phyloP scores from a whole-genome alignment of 2,797 vertebrate species.

The Anguilla marmorata region DNA sequence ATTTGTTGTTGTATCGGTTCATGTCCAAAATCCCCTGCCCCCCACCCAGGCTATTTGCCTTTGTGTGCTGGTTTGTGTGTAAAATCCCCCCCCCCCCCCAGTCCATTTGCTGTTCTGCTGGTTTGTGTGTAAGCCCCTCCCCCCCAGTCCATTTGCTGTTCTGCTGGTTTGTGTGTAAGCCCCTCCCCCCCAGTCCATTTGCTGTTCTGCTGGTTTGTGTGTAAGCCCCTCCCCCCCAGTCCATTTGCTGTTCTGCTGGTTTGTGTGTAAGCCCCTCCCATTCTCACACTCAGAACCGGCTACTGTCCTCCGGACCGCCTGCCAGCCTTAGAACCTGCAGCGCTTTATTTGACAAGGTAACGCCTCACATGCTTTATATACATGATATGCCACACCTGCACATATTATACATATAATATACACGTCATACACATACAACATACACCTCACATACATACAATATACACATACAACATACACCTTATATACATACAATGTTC shows the following conservation, averaged over 20 bases:
- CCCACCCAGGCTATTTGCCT: slow-evolving; percentile 51
- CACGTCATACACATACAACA: background rate
- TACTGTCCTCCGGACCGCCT: slow-evolving; percentile 81
- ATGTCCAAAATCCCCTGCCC: slow-evolving; percentile 51
- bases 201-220: too few species aligned
- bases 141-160: slow-evolving; percentile 54
- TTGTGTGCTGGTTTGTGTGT: slow-evolving; percentile 37
- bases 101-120: too few species aligned
- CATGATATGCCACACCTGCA: background rate
- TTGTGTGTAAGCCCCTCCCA: slow-evolving; percentile 55
- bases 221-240: slow-evolving; percentile 21
- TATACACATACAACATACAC: too few species aligned
- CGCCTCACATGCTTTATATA: slow-evolving; percentile 27
- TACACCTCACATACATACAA: background rate
- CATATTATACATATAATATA: background rate
- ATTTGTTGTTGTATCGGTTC: slow-evolving; percentile 62
- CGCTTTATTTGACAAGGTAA: slow-evolving; percentile 83
- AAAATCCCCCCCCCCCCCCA: slow-evolving; percentile 28
- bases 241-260: slow-evolving; percentile 50
- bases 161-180: slow-evolving; percentile 43
- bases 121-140: background rate
- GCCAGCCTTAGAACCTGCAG: slow-evolving; percentile 84
- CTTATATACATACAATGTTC: too few species aligned
- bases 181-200: background rate
- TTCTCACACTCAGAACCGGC: slow-evolving; percentile 79